Percentiles rank a stretch among this genome's conserved stretches.
Evolutionary conservation across 1,140 invertebrate species (phyloP).

Genomic region (Euura saliciscinereae): DNA sequence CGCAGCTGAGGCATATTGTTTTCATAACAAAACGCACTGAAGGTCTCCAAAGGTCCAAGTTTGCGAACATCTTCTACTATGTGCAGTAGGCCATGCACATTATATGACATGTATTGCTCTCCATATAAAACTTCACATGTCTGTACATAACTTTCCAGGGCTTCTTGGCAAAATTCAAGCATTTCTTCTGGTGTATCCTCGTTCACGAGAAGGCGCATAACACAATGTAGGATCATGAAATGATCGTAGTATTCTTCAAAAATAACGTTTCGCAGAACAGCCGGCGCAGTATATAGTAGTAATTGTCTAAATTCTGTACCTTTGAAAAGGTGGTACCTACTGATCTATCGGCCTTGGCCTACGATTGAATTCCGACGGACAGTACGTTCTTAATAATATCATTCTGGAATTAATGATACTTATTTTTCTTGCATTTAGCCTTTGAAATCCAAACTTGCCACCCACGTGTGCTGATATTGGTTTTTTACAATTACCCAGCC

Average conservation of each 20-base stretch:
- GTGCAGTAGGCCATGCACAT: not conserved
- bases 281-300: no score
- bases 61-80: not conserved
- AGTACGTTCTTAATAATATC: no score
- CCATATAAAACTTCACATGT: constrained; percentile 8
- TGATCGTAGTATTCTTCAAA: constrained; percentile 11
- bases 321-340: no score
- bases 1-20: constrained; percentile 15
- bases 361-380: no score
- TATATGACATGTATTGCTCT: constrained; percentile 10
- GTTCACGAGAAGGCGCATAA: constrained; percentile 17
- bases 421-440: no score
- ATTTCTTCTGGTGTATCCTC: constrained; percentile 14
- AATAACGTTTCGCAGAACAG: constrained; percentile 6
- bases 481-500: no score
- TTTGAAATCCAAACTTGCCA: no score
- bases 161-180: constrained; percentile 10
- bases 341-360: no score
- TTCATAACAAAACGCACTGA: constrained; percentile 19
- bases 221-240: constrained; percentile 16
- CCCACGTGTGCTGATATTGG: no score
- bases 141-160: constrained; percentile 12
- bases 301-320: no score
- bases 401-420: no score
- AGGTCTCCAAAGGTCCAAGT: constrained; percentile 13